These are phyloP conservation scores for Meloe dianella DNA, from an alignment of 2,888 invertebrate species.

Conservation along the genomic window DNA sequence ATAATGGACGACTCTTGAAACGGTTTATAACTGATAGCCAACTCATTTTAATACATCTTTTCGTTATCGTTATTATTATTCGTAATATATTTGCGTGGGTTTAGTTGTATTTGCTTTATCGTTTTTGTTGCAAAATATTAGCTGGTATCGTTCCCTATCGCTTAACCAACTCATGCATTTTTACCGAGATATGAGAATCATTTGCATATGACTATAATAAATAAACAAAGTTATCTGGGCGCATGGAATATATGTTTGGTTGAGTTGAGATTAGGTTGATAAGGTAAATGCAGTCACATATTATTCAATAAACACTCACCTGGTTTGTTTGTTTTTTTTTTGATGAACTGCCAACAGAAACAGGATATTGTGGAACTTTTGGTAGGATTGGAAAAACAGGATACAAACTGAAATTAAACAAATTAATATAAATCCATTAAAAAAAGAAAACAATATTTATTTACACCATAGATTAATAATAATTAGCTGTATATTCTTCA, in stretches of 20 bases:
- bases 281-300: conserved; percentile 41
- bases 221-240: conserved; percentile 57
- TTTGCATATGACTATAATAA: conserved; percentile 59
- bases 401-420: neutral
- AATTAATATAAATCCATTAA: neutral
- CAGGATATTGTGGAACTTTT: neutral
- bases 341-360: neutral
- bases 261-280: conserved; percentile 56
- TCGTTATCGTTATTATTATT: neutral
- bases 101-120: conserved; percentile 49
- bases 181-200: conserved; percentile 55
- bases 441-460: neutral
- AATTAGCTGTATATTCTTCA: conserved; percentile 20
- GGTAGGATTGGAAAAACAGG: neutral
- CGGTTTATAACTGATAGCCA: too few species aligned
- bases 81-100: conserved; percentile 24
- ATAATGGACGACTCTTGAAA: too few species aligned
- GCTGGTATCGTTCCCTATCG: conserved; percentile 50
- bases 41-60: neutral
- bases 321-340: neutral
- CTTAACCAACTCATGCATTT: conserved; percentile 53
- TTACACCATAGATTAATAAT: conserved; percentile 33
- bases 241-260: conserved; percentile 51
- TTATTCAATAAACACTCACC: conserved; percentile 27
- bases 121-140: conserved; percentile 50